Percentiles rank a stretch among this genome's conserved stretches.
Evolutionary conservation across 2,888 invertebrate species (phyloP).

Genomic region (Drosophila setosimentum): DNA sequence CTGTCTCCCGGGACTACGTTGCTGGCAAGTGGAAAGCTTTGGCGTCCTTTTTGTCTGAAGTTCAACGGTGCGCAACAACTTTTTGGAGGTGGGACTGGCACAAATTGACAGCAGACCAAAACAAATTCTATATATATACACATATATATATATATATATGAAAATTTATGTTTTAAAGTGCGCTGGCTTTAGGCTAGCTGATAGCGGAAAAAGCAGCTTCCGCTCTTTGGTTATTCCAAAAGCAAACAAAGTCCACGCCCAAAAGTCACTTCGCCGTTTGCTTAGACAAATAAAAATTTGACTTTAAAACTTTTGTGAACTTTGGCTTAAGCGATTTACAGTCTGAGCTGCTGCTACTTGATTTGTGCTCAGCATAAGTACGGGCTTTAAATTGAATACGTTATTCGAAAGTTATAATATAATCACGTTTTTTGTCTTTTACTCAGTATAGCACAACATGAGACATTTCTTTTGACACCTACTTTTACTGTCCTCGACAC

Average conservation of each 20-base stretch:
- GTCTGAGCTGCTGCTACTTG: conserved; percentile 6
- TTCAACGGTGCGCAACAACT: conserved; percentile 74
- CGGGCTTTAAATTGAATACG: conserved; percentile 4
- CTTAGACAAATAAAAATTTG: conserved; percentile 32
- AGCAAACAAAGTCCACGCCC: conserved; percentile 22
- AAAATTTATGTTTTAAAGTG: conserved; percentile 49
- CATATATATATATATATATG: conserved; percentile 5
- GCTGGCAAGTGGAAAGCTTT: conserved; percentile 70
- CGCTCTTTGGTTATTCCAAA: conserved; percentile 15
- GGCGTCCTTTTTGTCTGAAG: conserved; percentile 67
- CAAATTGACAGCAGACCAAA: conserved; percentile 56
- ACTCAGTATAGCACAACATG: not conserved
- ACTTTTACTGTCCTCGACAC: conserved; percentile 8
- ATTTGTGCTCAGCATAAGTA: conserved; percentile 10
- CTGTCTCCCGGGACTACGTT: conserved; percentile 31
- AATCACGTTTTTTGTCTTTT: not conserved
- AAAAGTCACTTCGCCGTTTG: conserved; percentile 22
- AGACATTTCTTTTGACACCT: conserved; percentile 1
- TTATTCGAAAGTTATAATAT: not conserved
- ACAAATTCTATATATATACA: conserved; percentile 4
- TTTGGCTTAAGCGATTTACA: conserved; percentile 7
- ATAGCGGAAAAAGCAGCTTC: conserved; percentile 24
- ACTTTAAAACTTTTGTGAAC: conserved; percentile 34
- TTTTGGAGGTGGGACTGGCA: conserved; percentile 34
- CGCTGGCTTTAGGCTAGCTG: conserved; percentile 18